Evolutionary conservation across 2,888 invertebrate genomes (phyloP), one percentile per base, ranked within the genome.

Genomic region (Gari tellinella): DNA sequence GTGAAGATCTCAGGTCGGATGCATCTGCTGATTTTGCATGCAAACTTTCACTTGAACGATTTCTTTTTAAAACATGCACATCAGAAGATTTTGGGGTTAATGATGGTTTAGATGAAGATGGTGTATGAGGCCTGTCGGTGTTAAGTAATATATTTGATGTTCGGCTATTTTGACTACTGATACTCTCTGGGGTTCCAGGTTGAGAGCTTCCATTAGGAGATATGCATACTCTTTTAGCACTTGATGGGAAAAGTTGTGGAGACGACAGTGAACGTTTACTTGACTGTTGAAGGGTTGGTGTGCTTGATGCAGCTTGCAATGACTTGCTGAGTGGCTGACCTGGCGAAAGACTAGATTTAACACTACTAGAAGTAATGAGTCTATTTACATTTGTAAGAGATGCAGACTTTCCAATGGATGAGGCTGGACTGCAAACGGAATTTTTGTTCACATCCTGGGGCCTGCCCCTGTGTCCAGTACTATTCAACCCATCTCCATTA

Each of bases 401-500:
- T 26, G 74, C 56, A 26, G 74, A 65, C 49, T 52, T 62, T 37
- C 55, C 57, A 1, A 53, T 17, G 21, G 55, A 23, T 19, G 23
- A 23, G 2, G 26, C 46, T 46, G 64, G 64, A 64, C 64, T 64
- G 53, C 43, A 48, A n/a, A 45, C 17, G 21, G 53, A 45, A n/a
- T 55, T 76, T 66, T 74, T 69, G 62, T 64, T 55, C 41, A 56
- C 40, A 48, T 58, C 67, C 67, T 70, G 55, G 69, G 69, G 17
- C 67, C 64, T 65, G 56, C 56, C 46, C 67, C 62, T 65, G 56
- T 53, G 43, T 55, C 70, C 41, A 49, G 57, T 26, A 69, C 51
- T 52, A 60, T 57, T 58, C 51, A 75, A 14, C 66, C 69, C 66
- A 81, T 90, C 90, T 69, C 90, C 90, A 86, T 89, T 83, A 65